Conservation (phyloP, 2,888 invertebrate genomes). For the Ceriagrion tenellum region DNA sequence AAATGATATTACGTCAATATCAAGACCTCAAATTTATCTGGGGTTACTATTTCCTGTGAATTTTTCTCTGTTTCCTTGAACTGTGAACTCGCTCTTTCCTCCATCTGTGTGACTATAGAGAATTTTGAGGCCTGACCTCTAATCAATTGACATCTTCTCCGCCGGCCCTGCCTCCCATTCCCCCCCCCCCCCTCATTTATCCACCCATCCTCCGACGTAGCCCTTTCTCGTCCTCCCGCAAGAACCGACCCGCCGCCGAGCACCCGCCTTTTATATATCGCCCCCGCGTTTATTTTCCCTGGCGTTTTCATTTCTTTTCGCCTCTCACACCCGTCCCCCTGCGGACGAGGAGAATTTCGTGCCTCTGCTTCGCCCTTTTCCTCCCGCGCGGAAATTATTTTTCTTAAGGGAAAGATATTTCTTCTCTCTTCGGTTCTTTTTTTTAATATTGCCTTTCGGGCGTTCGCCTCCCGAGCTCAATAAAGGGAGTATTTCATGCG, state of each 20-base stretch:
- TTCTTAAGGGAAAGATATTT: background rate
- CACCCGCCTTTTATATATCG: background rate
- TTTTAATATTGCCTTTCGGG: too few relatives aligned
- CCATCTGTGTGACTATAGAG: background rate
- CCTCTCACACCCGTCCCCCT: background rate
- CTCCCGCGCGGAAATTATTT: background rate
- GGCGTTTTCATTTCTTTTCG: background rate
- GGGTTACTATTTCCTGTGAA: too few relatives aligned
- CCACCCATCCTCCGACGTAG: background rate
- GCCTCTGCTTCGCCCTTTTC: background rate
- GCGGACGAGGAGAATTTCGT: background rate
- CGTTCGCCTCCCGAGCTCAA: too few relatives aligned
- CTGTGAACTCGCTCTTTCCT: background rate
- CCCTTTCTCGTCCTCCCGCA: background rate
- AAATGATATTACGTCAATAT: too few relatives aligned
- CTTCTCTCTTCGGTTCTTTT: too few relatives aligned
- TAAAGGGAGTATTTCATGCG: too few relatives aligned
- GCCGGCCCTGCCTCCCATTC: too few relatives aligned
- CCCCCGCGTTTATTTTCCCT: background rate
- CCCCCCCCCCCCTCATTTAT: too few relatives aligned
- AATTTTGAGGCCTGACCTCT: conserved; percentile 23
- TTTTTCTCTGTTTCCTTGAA: too few relatives aligned
- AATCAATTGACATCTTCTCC: conserved; percentile 26
- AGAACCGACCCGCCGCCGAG: background rate
- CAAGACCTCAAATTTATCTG: too few relatives aligned